phyloP scores from a whole-genome alignment of 2,888 invertebrate genomes.

The Thecophora atra region DNA sequence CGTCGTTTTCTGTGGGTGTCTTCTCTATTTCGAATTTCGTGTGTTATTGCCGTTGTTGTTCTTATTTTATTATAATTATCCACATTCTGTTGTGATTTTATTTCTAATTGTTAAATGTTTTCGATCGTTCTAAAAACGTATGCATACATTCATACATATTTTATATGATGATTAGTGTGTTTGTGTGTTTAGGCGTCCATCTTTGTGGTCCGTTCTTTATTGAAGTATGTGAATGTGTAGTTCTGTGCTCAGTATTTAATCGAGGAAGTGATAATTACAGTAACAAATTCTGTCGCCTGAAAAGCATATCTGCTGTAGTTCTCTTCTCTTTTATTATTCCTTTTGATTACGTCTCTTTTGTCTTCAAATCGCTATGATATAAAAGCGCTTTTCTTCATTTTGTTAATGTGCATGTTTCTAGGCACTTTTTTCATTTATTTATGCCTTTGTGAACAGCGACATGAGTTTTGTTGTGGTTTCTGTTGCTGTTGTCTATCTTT shows the following conservation, averaged over 20 bases:
- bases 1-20: too few relatives aligned
- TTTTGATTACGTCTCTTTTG: background rate
- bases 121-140: too few relatives aligned
- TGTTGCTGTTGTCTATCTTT: too few relatives aligned
- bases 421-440: background rate
- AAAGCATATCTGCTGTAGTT: background rate
- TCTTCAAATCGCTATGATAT: background rate
- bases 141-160: too few relatives aligned
- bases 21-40: too few relatives aligned
- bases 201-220: too few relatives aligned
- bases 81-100: too few relatives aligned
- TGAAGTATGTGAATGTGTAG: background rate
- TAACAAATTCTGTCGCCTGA: background rate
- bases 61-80: too few relatives aligned
- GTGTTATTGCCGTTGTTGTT: too few relatives aligned
- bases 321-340: background rate
- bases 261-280: slow-evolving; percentile 9
- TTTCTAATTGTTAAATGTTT: too few relatives aligned
- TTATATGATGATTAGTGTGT: too few relatives aligned
- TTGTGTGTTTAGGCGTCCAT: too few relatives aligned
- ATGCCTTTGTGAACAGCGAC: background rate
- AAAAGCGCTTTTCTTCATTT: background rate
- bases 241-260: background rate
- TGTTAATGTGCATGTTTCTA: background rate
- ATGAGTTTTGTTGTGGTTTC: background rate